Base-by-base conservation (phyloP, 2,797 vertebrate species). In the Arctocebus calabarensis region DNA sequence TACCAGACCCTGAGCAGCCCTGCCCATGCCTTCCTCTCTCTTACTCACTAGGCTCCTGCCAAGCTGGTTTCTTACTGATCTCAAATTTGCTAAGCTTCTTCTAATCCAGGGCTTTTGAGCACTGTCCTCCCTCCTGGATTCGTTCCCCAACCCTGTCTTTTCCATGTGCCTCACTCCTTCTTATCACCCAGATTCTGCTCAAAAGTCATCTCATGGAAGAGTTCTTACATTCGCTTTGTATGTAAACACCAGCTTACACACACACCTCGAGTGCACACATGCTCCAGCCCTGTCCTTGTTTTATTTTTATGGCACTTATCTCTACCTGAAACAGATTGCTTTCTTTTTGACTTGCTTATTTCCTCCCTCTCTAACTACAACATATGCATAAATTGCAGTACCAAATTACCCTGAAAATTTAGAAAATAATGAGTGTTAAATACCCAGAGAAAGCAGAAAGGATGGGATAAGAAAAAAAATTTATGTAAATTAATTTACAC, bases 351-450 rank as follows among this genome's bases (percentile, higher is more conserved):
- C 37, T 79, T 52, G 5, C 20, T 91, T 77, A 71, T 87, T 85
- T 64, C 79, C 70, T 85, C 40, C 16, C 23, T 92, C 23, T 48
- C 37, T 71, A 64, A 93, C 22, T 74, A 84, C 43, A 61, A 71
- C 22, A 70, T 17, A 66, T 52, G 27, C 43, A 90, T 27, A 91
- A 93, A 77, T 75, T 61, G 29, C 37, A 79, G 7, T 73, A 62
- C 32, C 34, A 79, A 2, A 82, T 87, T 87, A 57, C 32, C 61
- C 82, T 93, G 81, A 93, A 89, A 88, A 84, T 5, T 14, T 68
- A 90, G n/a, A n/a, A 97, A 93, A 81, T 40, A 83, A 93, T 71
- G 43, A 70, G 3, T 27, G 13, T 61, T 81, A 90, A 77, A 16
- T 64, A 74, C 48, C 10, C 74, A 62, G 27, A 61, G 22, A 78